Conservation (phyloP, 2,888 invertebrate species). For the Nomada ruficornis region DNA sequence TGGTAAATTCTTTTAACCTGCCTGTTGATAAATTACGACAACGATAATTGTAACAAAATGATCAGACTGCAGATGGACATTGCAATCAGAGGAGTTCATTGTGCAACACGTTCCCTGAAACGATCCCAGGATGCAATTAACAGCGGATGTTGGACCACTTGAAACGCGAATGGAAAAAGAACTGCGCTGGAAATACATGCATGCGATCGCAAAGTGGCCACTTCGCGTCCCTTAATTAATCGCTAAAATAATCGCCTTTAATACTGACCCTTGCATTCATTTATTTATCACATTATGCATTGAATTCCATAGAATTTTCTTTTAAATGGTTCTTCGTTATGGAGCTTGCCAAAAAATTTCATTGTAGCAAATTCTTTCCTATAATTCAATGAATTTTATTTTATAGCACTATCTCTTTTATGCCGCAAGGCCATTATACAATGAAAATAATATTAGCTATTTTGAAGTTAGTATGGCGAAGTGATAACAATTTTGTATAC, state of each 20-base stretch:
- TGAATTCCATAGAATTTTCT: neutral
- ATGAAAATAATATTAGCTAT: too few relatives aligned
- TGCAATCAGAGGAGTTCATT: constrained; percentile 48
- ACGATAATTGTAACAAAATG: constrained; percentile 2
- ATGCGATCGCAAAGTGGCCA: constrained; percentile 41
- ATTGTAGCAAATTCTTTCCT: too few relatives aligned
- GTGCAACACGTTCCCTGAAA: constrained; percentile 50
- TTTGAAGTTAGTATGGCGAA: too few relatives aligned
- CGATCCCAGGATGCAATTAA: constrained; percentile 64
- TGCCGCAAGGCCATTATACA: too few relatives aligned
- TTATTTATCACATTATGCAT: neutral
- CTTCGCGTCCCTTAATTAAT: constrained; percentile 22
- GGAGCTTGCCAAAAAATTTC: too few relatives aligned
- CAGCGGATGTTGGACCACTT: constrained; percentile 62
- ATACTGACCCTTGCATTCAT: constrained; percentile 9
- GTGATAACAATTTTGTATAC: too few relatives aligned
- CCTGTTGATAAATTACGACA: too few relatives aligned
- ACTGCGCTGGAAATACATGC: constrained; percentile 45
- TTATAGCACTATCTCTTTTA: too few relatives aligned
- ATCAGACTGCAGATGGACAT: constrained; percentile 22
- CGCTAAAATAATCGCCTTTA: constrained; percentile 39
- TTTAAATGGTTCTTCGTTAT: too few relatives aligned
- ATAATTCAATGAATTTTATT: too few relatives aligned
- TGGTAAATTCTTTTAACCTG: too few relatives aligned
- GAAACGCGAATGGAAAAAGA: constrained; percentile 48